A percentile compares a stretch with the other conserved stretches of the same genome.
These are phyloP conservation scores for Siniperca scherzeri DNA, from an alignment of 2,797 vertebrate species.

Conservation along the genomic window DNA sequence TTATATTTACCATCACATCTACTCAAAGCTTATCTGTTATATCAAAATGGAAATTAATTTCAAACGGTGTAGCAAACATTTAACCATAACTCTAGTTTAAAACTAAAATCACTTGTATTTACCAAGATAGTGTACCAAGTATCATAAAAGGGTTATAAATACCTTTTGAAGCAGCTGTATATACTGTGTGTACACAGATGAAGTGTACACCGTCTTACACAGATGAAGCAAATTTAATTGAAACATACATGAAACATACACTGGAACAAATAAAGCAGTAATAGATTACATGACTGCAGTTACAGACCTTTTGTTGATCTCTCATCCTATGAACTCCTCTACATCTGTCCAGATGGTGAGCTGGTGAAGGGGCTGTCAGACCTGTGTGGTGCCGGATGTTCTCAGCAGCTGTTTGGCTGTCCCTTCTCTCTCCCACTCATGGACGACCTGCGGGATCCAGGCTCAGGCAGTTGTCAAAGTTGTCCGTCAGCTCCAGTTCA, in stretches of 20 bases:
- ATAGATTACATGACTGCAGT: not conserved
- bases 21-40: not conserved
- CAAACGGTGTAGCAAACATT: not conserved
- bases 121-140: not conserved
- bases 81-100: not conserved
- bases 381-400: conserved; percentile 59
- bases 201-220: too few relatives aligned
- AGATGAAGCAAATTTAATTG: not conserved
- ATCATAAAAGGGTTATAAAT: not conserved
- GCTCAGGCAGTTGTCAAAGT: conserved; percentile 39
- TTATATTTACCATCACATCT: not conserved
- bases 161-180: not conserved
- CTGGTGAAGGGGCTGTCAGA: conserved; percentile 71
- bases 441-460: conserved; percentile 63
- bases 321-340: not conserved
- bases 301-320: not conserved
- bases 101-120: not conserved
- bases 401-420: conserved; percentile 72
- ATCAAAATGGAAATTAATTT: not conserved
- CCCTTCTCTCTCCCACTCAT: conserved; percentile 69
- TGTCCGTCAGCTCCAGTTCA: conserved; percentile 51
- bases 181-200: not conserved
- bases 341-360: conserved; percentile 71
- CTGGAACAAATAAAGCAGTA: not conserved
- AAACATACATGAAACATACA: not conserved